Conservation (phyloP, 2,113 vertebrate species). For the Hemiprocne comata region DNA sequence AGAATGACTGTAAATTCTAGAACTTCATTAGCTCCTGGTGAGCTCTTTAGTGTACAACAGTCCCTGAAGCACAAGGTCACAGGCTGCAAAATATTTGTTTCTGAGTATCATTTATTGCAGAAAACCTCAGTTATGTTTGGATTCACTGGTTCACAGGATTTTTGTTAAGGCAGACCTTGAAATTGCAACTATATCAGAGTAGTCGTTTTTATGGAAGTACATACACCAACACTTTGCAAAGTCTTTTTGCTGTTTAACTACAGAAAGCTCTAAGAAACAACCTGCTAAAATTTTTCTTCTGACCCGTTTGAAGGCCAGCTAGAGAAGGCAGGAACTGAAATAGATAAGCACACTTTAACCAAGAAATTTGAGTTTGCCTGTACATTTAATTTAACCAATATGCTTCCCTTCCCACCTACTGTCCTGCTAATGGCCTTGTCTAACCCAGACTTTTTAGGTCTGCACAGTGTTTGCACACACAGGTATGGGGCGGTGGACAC, state of each 20-base stretch:
- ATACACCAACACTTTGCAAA: neutral
- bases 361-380: neutral
- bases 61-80: conserved; percentile 8
- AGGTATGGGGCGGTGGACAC: rapidly evolving
- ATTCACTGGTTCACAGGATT: conserved; percentile 21
- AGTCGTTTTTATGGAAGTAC: neutral
- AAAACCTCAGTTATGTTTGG: conserved; percentile 20
- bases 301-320: neutral
- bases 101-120: neutral
- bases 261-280: neutral
- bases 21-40: neutral
- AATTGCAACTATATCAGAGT: conserved; percentile 34
- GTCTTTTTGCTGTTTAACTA: neutral
- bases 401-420: neutral
- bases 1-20: neutral
- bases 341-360: neutral
- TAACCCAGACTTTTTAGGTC: neutral
- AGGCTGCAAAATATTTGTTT: neutral
- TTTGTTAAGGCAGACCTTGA: conserved; percentile 32
- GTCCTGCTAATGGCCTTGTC: neutral
- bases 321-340: neutral
- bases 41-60: neutral
- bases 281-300: neutral
- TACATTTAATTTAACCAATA: conserved; percentile 3
- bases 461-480: neutral